Evolutionary conservation across 1,140 invertebrate genomes (phyloP).

Genomic region (Drosophila orosa): DNA sequence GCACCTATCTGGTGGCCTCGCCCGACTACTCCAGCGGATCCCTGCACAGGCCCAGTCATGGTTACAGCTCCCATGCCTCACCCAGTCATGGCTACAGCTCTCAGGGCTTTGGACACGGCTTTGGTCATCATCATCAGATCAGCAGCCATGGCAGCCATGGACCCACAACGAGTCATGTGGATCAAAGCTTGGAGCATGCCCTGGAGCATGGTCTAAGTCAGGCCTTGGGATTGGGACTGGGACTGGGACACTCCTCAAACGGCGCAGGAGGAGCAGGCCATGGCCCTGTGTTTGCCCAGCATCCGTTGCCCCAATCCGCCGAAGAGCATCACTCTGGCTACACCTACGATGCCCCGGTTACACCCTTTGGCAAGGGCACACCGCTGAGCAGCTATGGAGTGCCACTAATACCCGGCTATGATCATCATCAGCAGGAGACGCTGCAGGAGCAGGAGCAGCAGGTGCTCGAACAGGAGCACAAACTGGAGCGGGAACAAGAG

Average conservation of each 20-base stretch:
- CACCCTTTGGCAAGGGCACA: conserved; percentile 50
- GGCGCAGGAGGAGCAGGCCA: conserved; percentile 2
- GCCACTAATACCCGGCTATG: conserved; percentile 60
- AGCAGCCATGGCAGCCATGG: conserved; percentile 15
- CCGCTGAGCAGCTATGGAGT: conserved; percentile 66
- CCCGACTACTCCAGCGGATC: conserved; percentile 32
- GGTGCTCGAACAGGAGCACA: conserved; percentile 36
- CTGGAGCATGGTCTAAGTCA: conserved; percentile 40
- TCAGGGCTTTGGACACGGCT: conserved; percentile 10
- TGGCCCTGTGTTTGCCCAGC: conserved; percentile 18
- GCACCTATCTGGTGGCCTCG: conserved; percentile 55
- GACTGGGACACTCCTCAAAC: conserved; percentile 9
- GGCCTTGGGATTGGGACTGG: conserved; percentile 25
- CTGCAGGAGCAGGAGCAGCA: conserved; percentile 47
- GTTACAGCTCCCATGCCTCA: conserved; percentile 9
- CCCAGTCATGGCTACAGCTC: conserved; percentile 24
- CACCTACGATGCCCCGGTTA: conserved; percentile 52
- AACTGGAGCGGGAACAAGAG: conserved; percentile 25
- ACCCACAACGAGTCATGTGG: conserved; percentile 10
- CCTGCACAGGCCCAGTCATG: background rate
- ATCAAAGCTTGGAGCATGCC: conserved; percentile 21
- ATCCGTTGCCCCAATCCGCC: conserved; percentile 19
- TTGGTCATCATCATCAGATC: conserved; percentile 23
- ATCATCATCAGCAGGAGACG: conserved; percentile 54
- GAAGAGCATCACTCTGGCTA: conserved; percentile 55